phyloP scores from a whole-genome alignment of 2,888 invertebrate genomes.

The Athalia circularis region DNA sequence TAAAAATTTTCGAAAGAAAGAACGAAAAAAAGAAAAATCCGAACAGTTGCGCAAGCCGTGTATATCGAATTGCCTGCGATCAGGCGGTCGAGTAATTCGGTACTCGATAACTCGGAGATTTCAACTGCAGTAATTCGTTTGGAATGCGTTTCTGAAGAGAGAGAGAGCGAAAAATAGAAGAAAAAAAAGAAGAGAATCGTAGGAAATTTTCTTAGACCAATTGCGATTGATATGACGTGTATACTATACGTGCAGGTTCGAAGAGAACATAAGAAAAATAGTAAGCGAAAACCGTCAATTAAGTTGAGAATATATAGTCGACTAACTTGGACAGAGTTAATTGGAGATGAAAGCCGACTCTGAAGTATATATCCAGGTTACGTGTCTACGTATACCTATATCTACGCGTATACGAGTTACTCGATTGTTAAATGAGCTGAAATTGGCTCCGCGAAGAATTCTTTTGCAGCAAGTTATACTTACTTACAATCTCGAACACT shows the following conservation, averaged over 20 bases:
- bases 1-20: background rate
- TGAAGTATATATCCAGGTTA: background rate
- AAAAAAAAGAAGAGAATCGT: too few species aligned
- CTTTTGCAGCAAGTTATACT: background rate
- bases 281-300: conserved; percentile 41
- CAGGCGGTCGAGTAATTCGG: too few species aligned
- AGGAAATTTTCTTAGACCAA: too few species aligned
- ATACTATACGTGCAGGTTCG: too few species aligned
- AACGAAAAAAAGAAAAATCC: too few species aligned
- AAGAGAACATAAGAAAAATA: conserved; percentile 17
- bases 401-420: background rate
- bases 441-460: background rate
- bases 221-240: too few species aligned
- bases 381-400: background rate
- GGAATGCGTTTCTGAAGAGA: too few species aligned
- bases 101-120: too few species aligned
- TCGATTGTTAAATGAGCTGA: conserved; percentile 15
- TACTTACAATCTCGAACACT: background rate
- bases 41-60: too few species aligned
- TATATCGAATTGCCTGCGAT: too few species aligned
- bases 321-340: conserved; percentile 27
- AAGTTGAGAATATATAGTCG: background rate
- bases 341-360: conserved; percentile 40
- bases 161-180: too few species aligned
- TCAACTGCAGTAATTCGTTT: too few species aligned